Evolutionary conservation across 2,113 vertebrate species (phyloP).

Genomic region (Menura novaehollandiae): DNA sequence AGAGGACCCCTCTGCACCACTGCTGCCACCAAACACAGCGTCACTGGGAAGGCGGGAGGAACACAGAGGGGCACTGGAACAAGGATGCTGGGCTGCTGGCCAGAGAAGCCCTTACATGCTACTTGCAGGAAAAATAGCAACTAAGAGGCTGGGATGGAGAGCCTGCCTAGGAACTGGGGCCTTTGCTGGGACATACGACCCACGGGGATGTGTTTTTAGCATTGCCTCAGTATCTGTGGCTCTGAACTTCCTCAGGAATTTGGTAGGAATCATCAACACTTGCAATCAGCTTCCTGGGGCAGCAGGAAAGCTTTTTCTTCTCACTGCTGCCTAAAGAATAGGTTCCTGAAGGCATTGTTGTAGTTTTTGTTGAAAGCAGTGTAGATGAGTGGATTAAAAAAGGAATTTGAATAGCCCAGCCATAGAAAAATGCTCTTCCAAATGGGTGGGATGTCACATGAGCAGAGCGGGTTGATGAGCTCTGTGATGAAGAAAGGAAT

Average conservation of each 20-base stretch:
- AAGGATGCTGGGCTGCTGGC: background rate
- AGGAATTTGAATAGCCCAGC: slow-evolving; percentile 97
- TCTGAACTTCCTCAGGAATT: background rate
- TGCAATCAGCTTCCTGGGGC: background rate
- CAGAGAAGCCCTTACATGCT: background rate
- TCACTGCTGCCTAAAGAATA: slow-evolving; percentile 88
- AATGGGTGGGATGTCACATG: slow-evolving; percentile 85
- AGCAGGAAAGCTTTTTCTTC: background rate
- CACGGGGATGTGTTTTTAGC: background rate
- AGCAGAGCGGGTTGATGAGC: slow-evolving; percentile 88
- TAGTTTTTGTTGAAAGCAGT: slow-evolving; percentile 98
- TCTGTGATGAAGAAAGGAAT: slow-evolving; percentile 95
- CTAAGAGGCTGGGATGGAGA: background rate
- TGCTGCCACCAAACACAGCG: background rate
- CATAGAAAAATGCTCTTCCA: slow-evolving; percentile 98
- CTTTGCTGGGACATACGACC: accelerated
- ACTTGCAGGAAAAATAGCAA: background rate
- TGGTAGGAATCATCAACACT: background rate
- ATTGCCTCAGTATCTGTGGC: background rate
- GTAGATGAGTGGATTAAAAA: slow-evolving; percentile 97
- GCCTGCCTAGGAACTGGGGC: background rate
- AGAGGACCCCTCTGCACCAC: background rate
- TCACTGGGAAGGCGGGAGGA: background rate
- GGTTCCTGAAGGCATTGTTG: slow-evolving; percentile 90
- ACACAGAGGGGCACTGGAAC: background rate